A percentile compares a stretch with the other conserved stretches of the same genome.
Evolutionary conservation across 2,888 invertebrate species (phyloP).

Genomic region (Ischnura elegans): DNA sequence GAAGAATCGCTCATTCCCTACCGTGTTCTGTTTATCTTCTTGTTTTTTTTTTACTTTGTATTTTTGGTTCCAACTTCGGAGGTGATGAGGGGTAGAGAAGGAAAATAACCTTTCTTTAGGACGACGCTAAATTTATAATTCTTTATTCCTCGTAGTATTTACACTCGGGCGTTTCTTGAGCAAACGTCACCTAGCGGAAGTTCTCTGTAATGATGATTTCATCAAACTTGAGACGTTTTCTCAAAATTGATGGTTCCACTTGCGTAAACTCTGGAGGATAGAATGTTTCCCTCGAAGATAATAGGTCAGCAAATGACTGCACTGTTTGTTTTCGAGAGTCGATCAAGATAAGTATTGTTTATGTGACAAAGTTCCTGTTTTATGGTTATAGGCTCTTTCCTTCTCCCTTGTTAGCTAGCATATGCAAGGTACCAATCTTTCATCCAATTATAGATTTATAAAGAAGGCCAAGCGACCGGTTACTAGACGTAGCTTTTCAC

Average conservation of each 20-base stretch:
- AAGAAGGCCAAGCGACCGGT: too few relatives aligned
- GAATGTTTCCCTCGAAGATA: not conserved
- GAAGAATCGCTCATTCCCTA: not conserved
- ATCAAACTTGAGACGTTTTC: not conserved
- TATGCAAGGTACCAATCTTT: too few relatives aligned
- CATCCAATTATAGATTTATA: too few relatives aligned
- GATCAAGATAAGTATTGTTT: not conserved
- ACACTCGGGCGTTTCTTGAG: not conserved
- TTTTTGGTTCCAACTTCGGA: not conserved
- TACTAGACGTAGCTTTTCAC: too few relatives aligned
- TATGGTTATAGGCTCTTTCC: too few relatives aligned
- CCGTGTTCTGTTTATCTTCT: not conserved
- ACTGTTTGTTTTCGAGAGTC: too few relatives aligned
- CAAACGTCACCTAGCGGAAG: not conserved
- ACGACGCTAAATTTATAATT: not conserved
- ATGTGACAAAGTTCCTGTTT: not conserved
- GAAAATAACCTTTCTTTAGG: not conserved
- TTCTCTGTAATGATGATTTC: not conserved
- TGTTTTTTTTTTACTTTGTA: not conserved
- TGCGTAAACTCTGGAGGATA: not conserved
- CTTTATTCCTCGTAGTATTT: not conserved
- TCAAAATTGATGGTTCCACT: not conserved
- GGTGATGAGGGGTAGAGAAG: too few relatives aligned
- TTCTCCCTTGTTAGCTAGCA: too few relatives aligned
- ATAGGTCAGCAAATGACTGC: not conserved